phyloP scores from a whole-genome alignment of 2,113 vertebrate genomes.

The Mandrillus leucophaeus region DNA sequence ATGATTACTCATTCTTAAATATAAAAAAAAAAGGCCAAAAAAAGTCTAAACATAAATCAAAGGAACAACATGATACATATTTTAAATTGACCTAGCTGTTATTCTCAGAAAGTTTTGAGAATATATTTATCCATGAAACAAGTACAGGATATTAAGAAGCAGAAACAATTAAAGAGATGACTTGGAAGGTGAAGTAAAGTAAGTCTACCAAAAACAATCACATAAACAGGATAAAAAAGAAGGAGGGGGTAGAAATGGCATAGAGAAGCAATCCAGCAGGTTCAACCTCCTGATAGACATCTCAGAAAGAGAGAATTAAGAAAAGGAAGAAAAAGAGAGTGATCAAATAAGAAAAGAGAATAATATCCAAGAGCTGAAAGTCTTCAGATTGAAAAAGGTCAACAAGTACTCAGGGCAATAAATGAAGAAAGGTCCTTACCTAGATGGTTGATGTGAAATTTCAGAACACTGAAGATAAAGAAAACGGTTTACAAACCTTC shows the following conservation, averaged over 20 bases:
- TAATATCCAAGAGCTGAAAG: neutral
- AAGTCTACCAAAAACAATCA: neutral
- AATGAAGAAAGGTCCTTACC: neutral
- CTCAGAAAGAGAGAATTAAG: neutral
- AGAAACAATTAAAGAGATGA: neutral
- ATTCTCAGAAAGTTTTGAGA: neutral
- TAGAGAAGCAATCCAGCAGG: neutral
- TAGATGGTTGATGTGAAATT: neutral
- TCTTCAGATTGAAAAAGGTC: neutral
- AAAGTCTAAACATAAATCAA: neutral
- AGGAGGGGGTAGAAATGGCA: neutral
- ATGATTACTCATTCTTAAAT: neutral
- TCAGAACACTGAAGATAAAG: neutral
- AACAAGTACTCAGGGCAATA: neutral
- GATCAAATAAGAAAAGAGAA: neutral
- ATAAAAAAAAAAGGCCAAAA: neutral
- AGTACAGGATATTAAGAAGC: neutral
- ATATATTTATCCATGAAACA: neutral
- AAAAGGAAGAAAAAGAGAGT: neutral
- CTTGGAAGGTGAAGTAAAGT: neutral
- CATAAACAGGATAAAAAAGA: neutral
- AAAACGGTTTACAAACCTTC: neutral
- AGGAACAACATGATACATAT: neutral
- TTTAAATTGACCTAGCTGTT: neutral
- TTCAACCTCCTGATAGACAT: neutral